Evolutionary conservation across 92 coral and sea anemone species (phyloP), one percentile per base, ranked within the genome.

Genomic region (Isaurus tuberculatus): DNA sequence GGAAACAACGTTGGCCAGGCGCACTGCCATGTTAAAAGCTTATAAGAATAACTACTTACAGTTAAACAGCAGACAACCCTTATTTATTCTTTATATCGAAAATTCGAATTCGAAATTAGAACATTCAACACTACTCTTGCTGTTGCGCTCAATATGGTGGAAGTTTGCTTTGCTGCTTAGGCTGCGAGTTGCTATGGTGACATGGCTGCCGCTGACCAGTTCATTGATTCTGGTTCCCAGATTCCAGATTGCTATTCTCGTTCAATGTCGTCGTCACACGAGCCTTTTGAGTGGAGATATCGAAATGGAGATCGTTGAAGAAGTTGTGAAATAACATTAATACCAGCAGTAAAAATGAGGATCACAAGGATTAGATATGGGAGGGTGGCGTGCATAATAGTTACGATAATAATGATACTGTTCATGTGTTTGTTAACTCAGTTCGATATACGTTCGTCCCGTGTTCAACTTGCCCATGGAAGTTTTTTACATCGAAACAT

Each of bases 391-490:
- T 83, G 85, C 68, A 48, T 92, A 25, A 27, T 81, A 2, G 43
- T 85, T 9, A 84, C 89, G 29, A 72, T 84, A 57, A 37, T 88
- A 36, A 30, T 90, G 53, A 60, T 87, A 32, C 49, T 92, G 3
- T 88, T 87, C 22, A 80, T 92, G 88, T 93, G 88, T 43, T 71
- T 93, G 67, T 40, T 90, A 8, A 91, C 91, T 30, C 98, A 95
- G 51, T 91, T 95, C 72, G 85, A 89, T 29, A 83, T 94, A 16
- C 91, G 83, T 36, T 85, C 90, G 37, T 82, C 94, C 2, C 84
- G 94, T 29, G 95, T 81, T 14, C 81, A 79, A 32, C 65, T 86
- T 17, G 81, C 81, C 8, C 83, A 81, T 7, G 90, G 90, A 11
- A 81, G 86, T 36, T 86, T 86, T 20, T 72, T 86, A 19, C 86